These are phyloP conservation scores for Scolopax bukidnonensis DNA, from an alignment of 2,797 vertebrate species.

Conservation along the genomic window DNA sequence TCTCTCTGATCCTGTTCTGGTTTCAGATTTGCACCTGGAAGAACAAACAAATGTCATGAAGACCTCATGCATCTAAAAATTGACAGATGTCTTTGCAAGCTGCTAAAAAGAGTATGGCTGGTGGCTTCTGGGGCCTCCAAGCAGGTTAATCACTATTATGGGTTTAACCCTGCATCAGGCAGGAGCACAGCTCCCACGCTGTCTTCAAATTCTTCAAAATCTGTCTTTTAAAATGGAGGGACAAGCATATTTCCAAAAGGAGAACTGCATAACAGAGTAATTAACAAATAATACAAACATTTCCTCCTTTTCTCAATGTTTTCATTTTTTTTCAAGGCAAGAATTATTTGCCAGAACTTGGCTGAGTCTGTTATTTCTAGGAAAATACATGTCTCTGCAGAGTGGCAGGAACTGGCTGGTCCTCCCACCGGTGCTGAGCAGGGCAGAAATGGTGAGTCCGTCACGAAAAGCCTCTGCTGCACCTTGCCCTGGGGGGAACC, in stretches of 20 bases:
- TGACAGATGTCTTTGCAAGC: not conserved
- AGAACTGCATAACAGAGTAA: not conserved
- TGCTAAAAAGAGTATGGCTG: not conserved
- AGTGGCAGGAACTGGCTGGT: not conserved
- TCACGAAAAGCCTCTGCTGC: not conserved
- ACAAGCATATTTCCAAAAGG: not conserved
- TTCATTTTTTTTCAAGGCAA: not conserved
- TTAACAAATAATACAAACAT: not conserved
- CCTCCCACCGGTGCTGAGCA: not conserved
- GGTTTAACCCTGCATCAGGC: not conserved
- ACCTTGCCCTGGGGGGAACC: not conserved
- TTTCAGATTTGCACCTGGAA: not conserved
- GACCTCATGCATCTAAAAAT: not conserved
- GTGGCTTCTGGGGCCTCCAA: not conserved
- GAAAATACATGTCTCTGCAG: not conserved
- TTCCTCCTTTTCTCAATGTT: not conserved
- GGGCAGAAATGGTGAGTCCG: not conserved
- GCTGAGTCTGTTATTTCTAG: not conserved
- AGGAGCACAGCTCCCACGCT: not conserved
- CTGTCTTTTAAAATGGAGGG: not conserved
- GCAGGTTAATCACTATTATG: not conserved
- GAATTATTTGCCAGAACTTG: not conserved
- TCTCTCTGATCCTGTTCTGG: not conserved
- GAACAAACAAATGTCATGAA: not conserved
- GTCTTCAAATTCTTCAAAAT: not conserved